Conservation (phyloP, 2,113 vertebrate genomes). For the Grantiella picta region DNA sequence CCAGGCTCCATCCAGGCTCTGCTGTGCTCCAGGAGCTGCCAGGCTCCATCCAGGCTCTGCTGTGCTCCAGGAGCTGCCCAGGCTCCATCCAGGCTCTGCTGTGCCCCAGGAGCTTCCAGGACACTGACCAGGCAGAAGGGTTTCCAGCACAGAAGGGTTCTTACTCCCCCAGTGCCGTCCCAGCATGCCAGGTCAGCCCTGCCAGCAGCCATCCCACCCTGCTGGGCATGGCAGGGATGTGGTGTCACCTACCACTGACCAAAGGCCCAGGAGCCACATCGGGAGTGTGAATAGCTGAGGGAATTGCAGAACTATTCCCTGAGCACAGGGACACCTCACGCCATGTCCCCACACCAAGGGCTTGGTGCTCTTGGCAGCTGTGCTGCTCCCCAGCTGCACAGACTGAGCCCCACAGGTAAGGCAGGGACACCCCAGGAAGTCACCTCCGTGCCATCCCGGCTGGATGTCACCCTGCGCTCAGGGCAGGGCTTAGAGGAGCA, state of each 20-base stretch:
- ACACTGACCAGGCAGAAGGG: not conserved
- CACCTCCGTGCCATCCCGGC: fast-evolving
- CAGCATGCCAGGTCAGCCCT: not conserved
- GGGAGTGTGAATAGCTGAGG: fast-evolving
- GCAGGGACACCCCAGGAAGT: fast-evolving
- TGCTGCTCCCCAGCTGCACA: fast-evolving
- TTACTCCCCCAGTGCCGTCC: not conserved
- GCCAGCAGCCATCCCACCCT: not conserved
- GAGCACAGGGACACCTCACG: fast-evolving
- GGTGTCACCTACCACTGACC: fast-evolving
- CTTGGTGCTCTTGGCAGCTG: fast-evolving
- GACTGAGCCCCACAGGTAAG: fast-evolving
- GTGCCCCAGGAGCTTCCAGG: no score
- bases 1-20: no score
- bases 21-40: no score
- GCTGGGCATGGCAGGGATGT: fast-evolving
- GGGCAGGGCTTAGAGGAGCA: not conserved
- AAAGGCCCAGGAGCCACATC: fast-evolving
- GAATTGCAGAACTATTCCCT: fast-evolving
- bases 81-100: no score
- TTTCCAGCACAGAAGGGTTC: fast-evolving
- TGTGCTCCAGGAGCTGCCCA: no score
- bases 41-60: no score
- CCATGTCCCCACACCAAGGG: fast-evolving
- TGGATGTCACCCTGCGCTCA: fast-evolving